Conservation (phyloP, 2,113 vertebrate genomes). For the Stictonetta naevosa region DNA sequence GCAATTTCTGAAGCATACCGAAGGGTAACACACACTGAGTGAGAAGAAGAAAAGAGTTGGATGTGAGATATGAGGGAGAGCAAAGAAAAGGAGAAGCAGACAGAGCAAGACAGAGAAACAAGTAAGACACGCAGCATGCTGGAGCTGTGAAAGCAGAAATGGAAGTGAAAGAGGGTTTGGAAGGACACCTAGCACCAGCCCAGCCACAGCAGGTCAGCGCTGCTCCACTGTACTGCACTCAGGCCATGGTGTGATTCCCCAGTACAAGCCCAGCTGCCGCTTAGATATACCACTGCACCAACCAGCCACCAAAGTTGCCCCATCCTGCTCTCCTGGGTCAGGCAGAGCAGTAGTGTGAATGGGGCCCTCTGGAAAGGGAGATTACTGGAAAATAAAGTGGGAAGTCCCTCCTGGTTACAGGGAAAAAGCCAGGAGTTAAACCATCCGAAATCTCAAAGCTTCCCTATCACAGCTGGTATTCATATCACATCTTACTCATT, state of each 20-base stretch:
- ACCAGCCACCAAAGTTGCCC: not conserved
- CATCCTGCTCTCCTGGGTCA: accelerated
- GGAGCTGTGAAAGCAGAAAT: conserved; percentile 29
- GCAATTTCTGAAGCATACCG: not conserved
- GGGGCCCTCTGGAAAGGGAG: not conserved
- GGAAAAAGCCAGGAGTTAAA: not conserved
- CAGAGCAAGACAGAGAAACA: conserved; percentile 15
- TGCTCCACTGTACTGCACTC: accelerated
- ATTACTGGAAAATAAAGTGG: not conserved
- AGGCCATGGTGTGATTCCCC: not conserved
- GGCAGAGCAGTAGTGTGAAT: not conserved
- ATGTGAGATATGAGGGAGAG: not conserved
- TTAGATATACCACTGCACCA: not conserved
- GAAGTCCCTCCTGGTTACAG: not conserved
- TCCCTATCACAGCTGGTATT: not conserved
- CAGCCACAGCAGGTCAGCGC: not conserved
- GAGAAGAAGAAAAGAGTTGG: not conserved
- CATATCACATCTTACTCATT: not conserved
- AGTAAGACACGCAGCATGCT: not conserved
- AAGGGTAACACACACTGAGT: not conserved
- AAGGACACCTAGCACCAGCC: not conserved
- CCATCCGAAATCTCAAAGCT: not conserved
- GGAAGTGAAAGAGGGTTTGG: not conserved
- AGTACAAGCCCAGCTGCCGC: not conserved
- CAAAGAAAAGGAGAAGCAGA: conserved; percentile 34